Evolutionary conservation across 2,113 vertebrate genomes (phyloP).

Genomic region (Meriones unguiculatus): DNA sequence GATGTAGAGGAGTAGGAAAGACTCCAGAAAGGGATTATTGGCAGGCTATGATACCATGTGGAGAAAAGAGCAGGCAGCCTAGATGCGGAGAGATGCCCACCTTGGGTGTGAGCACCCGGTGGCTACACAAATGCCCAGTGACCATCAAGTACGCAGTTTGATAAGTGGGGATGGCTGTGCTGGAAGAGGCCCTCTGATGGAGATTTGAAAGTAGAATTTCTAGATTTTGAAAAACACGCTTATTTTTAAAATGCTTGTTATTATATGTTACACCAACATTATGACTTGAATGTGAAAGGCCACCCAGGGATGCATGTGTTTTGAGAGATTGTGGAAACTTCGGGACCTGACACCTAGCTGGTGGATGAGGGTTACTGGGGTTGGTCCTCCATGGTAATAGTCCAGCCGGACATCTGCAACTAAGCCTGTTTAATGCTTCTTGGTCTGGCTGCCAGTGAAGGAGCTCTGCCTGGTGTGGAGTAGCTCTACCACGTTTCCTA

Average conservation of each 20-base stretch:
- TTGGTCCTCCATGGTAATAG: background rate
- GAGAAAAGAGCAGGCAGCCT: background rate
- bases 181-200: background rate
- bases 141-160: background rate
- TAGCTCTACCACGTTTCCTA: too few species aligned
- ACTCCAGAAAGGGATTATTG: background rate
- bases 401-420: background rate
- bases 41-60: too few species aligned
- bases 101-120: background rate
- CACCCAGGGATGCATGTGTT: background rate
- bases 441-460: background rate
- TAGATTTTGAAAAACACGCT: background rate
- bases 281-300: background rate
- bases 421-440: background rate
- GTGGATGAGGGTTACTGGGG: rapidly evolving
- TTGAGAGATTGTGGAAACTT: background rate
- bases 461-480: too few species aligned
- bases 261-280: background rate
- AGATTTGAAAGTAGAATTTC: background rate
- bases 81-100: background rate
- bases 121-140: background rate
- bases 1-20: background rate
- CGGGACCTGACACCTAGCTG: background rate
- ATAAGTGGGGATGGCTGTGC: background rate
- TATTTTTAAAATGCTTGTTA: background rate